Evolutionary conservation across 2,113 vertebrate genomes (phyloP).

Genomic region (Hiodon tergisus): DNA sequence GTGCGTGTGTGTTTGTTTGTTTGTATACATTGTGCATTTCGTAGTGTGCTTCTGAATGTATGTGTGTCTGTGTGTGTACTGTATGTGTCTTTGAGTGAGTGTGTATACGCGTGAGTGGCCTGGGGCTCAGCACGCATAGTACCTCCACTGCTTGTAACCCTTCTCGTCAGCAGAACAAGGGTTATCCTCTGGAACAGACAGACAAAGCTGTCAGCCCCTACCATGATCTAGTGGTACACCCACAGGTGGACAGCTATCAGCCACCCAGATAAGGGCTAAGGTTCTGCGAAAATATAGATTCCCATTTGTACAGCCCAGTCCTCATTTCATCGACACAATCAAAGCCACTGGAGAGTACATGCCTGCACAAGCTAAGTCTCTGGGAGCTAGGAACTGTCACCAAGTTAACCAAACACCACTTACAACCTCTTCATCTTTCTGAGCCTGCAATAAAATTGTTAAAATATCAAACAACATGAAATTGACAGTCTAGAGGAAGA

Average conservation of each 20-base stretch:
- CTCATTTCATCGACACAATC: slow-evolving; percentile 35
- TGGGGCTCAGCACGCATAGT: too few species aligned
- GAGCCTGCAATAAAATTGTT: neutral
- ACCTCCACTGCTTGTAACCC: too few species aligned
- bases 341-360: slow-evolving; percentile 24
- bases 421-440: neutral
- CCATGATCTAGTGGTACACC: neutral
- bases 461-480: neutral
- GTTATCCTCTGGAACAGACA: too few species aligned
- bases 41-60: too few species aligned
- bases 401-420: neutral
- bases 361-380: neutral
- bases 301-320: slow-evolving; percentile 7
- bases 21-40: too few species aligned
- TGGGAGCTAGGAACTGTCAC: neutral
- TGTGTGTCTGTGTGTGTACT: too few species aligned
- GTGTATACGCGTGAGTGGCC: too few species aligned
- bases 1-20: too few species aligned
- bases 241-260: slow-evolving; percentile 54
- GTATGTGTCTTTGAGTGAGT: too few species aligned
- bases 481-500: neutral
- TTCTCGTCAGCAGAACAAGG: too few species aligned
- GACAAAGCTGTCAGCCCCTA: too few species aligned
- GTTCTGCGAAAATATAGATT: slow-evolving; percentile 46
- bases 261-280: slow-evolving; percentile 41